Conservation (phyloP, 2,113 vertebrate genomes). For the Rhombomys opimus region DNA sequence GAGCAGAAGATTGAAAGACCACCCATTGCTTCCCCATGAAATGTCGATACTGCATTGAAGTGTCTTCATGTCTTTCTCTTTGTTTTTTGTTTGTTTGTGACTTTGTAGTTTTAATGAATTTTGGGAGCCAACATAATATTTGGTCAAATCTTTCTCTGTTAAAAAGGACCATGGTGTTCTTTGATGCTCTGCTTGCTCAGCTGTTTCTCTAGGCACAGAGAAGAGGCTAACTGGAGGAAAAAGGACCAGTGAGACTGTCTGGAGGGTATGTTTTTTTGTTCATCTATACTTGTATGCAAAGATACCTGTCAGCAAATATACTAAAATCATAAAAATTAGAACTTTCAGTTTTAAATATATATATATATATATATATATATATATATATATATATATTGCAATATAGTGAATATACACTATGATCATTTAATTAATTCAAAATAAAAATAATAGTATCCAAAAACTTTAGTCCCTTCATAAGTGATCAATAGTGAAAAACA, state of each 20-base stretch:
- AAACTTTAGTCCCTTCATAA: conserved; percentile 14
- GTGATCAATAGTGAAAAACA: conserved; percentile 37
- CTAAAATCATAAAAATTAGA: too few relatives aligned
- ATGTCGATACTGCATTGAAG: not conserved
- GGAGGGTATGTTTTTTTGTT: not conserved
- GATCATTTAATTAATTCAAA: not conserved
- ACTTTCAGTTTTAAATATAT: too few relatives aligned
- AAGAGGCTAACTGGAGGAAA: not conserved
- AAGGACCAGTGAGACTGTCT: not conserved
- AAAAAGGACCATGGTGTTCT: not conserved
- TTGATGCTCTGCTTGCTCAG: not conserved
- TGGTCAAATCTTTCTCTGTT: not conserved
- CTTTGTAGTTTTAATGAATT: not conserved
- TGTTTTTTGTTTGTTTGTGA: not conserved
- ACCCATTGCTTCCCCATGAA: conserved; percentile 22
- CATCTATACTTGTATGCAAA: not conserved
- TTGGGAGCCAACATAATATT: not conserved
- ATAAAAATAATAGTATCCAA: conserved; percentile 12
- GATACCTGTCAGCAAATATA: too few relatives aligned
- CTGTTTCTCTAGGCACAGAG: not conserved
- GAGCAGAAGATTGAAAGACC: too few relatives aligned
- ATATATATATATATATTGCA: not conserved
- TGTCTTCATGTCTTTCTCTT: not conserved
- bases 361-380: not conserved
- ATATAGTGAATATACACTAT: not conserved